Conservation (phyloP, 1,140 invertebrate species). For the Caerostris darwini region DNA sequence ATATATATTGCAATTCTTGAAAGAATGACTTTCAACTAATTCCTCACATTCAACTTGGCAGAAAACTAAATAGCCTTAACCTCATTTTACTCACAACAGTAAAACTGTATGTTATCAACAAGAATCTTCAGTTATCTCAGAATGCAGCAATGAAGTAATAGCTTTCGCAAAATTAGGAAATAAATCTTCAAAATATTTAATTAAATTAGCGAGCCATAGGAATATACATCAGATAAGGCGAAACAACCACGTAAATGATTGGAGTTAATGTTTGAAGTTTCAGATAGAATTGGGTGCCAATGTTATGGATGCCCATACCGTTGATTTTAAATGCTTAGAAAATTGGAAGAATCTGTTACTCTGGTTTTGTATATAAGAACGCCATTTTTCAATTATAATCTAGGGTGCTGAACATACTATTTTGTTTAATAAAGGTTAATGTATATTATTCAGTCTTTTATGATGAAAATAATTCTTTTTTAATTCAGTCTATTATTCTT, state of each 20-base stretch:
- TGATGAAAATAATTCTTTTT: no score
- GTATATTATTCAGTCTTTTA: no score
- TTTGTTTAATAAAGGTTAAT: no score
- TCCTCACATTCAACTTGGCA: no score
- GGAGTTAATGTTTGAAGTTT: neutral
- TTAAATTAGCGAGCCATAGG: neutral
- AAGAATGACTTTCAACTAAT: no score
- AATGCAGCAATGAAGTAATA: neutral
- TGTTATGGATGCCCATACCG: neutral
- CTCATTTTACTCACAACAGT: no score
- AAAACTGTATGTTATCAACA: neutral
- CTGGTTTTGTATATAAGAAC: neutral
- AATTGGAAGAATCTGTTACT: neutral
- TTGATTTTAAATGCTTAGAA: neutral
- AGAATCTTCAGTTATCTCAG: neutral
- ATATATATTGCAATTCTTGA: no score
- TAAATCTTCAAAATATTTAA: constrained; percentile 36
- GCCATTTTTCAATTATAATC: neutral
- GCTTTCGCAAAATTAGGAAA: neutral
- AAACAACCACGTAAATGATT: neutral
- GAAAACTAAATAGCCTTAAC: no score
- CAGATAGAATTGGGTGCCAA: neutral
- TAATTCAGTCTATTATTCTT: no score
- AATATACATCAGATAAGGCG: neutral
- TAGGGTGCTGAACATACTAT: neutral